Base-by-base conservation (phyloP, 2,888 invertebrate species). In the Mimas tiliae region DNA sequence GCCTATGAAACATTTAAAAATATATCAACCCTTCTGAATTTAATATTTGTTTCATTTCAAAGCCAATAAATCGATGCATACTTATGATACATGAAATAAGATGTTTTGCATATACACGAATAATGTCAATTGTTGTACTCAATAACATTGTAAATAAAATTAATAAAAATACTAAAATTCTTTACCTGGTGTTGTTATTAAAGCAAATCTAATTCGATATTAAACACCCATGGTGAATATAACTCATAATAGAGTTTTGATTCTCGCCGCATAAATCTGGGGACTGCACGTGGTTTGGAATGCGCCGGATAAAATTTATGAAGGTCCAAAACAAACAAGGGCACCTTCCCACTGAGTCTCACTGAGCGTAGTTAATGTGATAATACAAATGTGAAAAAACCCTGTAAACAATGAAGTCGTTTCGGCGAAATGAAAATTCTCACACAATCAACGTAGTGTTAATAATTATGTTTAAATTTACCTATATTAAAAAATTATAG, bases 61-160 rank as follows among this genome's bases (percentile, higher is more conserved):
- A 58, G 14, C 19, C 34, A 38, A 48, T 33, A 48, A 67, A 51
- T 27, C 55, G 45, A 63, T n/a, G 62, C 83, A 80, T 79, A 81
- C 81, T 78, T 76, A 81, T 81, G 75, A 77, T 48, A 47, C 48
- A 75, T 81, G 80, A 81, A 82, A 84, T 83, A 82, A 83, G 73
- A 79, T 74, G 68, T 72, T 81, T 80, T 75, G 77, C 86, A 86
- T 91, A 89, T 89, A 89, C 72, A 78, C 74, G 76, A 76, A 80
- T 78, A 77, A 89, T 88, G 87, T 82, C 85, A 82, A 88, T 87
- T 88, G 88, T 90, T 87, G 85, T 81, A 80, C 78, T 79, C 81
- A 83, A 83, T 83, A 9, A 68, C 63, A 58, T 69, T 68, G 67
- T 71, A 58, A 14, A 65, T 67, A 65, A 68, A 16, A 58, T 58